Evolutionary conservation across 2,888 invertebrate genomes (phyloP).

Genomic region (Acleris literana): DNA sequence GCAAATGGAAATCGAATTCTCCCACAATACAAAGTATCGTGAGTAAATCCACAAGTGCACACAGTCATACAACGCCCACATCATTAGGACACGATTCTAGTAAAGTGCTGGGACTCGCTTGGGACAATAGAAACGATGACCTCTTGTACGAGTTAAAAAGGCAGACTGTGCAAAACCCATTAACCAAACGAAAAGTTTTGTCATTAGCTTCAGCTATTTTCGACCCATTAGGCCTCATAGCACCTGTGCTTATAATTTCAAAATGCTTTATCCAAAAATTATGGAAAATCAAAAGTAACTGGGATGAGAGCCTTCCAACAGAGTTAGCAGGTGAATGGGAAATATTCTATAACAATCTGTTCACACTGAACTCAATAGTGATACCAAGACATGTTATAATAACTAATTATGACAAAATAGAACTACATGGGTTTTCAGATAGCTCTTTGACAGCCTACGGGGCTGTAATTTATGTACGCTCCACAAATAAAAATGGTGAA

Average conservation of each 20-base stretch:
- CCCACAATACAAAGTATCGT: not conserved
- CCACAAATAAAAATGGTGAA: not conserved
- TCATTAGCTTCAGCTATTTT: slow-evolving; percentile 4
- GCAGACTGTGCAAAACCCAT: not conserved
- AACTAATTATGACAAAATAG: slow-evolving; percentile 6
- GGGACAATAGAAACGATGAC: slow-evolving; percentile 3
- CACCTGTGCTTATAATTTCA: slow-evolving; percentile 3
- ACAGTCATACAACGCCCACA: not conserved
- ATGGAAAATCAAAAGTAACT: slow-evolving; percentile 2
- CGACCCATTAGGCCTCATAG: slow-evolving; percentile 6
- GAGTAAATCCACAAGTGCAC: not conserved
- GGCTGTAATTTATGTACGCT: slow-evolving; percentile 5
- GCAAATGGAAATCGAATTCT: slow-evolving; percentile 36
- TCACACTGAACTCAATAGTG: slow-evolving; percentile 3
- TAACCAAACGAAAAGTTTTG: slow-evolving; percentile 10
- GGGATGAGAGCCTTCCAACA: slow-evolving; percentile 1
- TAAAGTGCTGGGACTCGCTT: slow-evolving; percentile 12
- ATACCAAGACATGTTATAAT: slow-evolving; percentile 14
- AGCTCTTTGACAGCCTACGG: slow-evolving; percentile 18
- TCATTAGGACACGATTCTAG: not conserved
- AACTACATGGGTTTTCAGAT: slow-evolving; percentile 14
- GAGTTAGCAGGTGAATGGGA: slow-evolving; percentile 1
- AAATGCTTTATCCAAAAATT: slow-evolving; percentile 13
- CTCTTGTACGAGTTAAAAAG: slow-evolving; percentile 4
- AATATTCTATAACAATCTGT: slow-evolving; percentile 5